Evolutionary conservation across 2,888 invertebrate genomes (phyloP), one percentile per base, ranked within the genome.

Genomic region (Pinctada fucata): DNA sequence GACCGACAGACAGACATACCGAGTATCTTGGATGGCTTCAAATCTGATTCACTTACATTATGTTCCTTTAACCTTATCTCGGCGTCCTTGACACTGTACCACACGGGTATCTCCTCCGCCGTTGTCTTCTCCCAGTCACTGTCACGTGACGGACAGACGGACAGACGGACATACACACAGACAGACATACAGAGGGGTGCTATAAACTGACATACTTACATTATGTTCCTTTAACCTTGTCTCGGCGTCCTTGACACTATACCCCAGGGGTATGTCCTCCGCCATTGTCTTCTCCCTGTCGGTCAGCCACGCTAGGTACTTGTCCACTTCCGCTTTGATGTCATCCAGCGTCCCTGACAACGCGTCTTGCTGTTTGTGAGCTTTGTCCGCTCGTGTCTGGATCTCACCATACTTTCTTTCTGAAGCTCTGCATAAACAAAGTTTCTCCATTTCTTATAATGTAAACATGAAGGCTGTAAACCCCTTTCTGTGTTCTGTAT

Each of bases 41-140:
- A 31, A 31, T 31, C 31, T 31, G 0, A 0, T 31, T 31, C 31
- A 95, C 95, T 93, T 93, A 91, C 91, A 85, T 88, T 86, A 31
- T 87, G 80, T 72, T 87, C 84, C 6, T 85, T 76, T 45, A 90
- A 83, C 66, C 80, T 84, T 2, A 75, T 75, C 68, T 88, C 82
- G 4, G 86, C 87, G 3, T 89, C 86, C 47, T 67, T 68, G 13
- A 86, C 86, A 8, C 70, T 76, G 80, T 85, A 83, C 0, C 87
- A 87, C 50, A 84, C 73, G 10, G 85, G 75, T n/a, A 79, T 75
- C 58, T 83, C 85, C 72, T 72, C 79, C 50, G 73, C 76, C 45
- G 90, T 76, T 49, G 78, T 79, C 31, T 84, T 82, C 31, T 31
- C 31, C 31, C 31, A 1, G 31, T 31, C 31, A 31, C 31, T 31